These are phyloP conservation scores for Drosophila equinoxialis DNA, from an alignment of 1,140 invertebrate genomes.

Conservation along the genomic window DNA sequence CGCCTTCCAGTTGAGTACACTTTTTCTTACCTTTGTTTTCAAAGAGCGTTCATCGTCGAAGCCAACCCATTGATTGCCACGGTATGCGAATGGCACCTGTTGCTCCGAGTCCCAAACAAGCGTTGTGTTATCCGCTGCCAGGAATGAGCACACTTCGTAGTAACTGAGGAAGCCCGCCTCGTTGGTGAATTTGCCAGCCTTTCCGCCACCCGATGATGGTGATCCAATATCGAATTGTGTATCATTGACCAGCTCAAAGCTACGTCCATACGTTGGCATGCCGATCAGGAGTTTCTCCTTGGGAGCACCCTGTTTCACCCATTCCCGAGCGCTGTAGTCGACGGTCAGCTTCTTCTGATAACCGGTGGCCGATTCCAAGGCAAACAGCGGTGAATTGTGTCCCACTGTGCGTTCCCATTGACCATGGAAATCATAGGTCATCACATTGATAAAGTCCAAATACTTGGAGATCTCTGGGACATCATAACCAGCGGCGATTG, in stretches of 20 bases:
- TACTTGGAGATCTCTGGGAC: conserved; percentile 97
- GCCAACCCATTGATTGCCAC: conserved; percentile 96
- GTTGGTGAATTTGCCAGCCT: conserved; percentile 91
- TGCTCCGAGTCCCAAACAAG: conserved; percentile 98
- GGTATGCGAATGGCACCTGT: conserved; percentile 96
- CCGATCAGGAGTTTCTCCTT: conserved; percentile 98
- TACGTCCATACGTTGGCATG: conserved; percentile 96
- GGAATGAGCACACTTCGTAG: conserved; percentile 97
- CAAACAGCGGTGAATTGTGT: conserved; percentile 95
- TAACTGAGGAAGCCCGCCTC: conserved; percentile 96
- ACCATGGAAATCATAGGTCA: conserved; percentile 98
- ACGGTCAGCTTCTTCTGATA: conserved; percentile 96
- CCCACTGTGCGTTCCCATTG: conserved; percentile 96
- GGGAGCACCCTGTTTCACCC: conserved; percentile 96
- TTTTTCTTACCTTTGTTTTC: conserved; percentile 91
- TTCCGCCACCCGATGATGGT: conserved; percentile 93
- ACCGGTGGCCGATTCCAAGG: conserved; percentile 93
- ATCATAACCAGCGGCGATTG: conserved; percentile 96
- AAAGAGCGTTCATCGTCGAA: conserved; percentile 97
- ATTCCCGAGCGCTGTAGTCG: conserved; percentile 95
- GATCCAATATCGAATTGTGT: conserved; percentile 96
- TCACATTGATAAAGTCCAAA: conserved; percentile 96
- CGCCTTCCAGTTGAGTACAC: no score
- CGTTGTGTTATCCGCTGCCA: conserved; percentile 95
- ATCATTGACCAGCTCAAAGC: conserved; percentile 95